Base-by-base conservation (phyloP, 2,113 vertebrate genomes). In the Danionella cerebrum region DNA sequence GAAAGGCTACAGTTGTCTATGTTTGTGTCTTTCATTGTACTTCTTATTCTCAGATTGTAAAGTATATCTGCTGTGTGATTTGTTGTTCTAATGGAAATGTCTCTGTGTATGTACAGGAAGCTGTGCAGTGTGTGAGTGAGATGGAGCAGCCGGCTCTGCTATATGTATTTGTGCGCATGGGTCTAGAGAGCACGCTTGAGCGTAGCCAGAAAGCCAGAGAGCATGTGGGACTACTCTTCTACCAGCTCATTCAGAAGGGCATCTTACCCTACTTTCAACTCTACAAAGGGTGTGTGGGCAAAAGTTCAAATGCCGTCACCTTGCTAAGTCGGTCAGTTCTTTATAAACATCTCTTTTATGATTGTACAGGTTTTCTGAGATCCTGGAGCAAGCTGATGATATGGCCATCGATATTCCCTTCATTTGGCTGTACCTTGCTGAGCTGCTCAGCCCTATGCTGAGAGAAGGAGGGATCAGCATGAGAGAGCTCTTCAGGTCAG, bases 321-420 rank as follows among this genome's bases (percentile, higher is more conserved):
- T 42, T 42, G 39, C 14, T n/a, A n/a, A n/a, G n/a, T n/a, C n/a
- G n/a, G n/a, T n/a, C n/a, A n/a, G n/a, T n/a, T n/a, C n/a, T n/a
- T n/a, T n/a, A n/a, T n/a, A n/a, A n/a, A n/a, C n/a, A n/a, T n/a
- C n/a, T n/a, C n/a, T n/a, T n/a, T n/a, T n/a, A n/a, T n/a, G n/a
- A n/a, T n/a, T n/a, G n/a, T 38, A 14, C 80, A 96, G 96, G 74
- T 95, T 98, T 83, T 81, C 90, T 0, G 95, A 97, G 54, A 98
- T 89, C 35, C 79, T 99, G 86, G 96, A 99, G 84, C 79, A 91
- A 71, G 95, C 96, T 0, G 96, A 99, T 1, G 96, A 99, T 70
- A 99, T 99, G 96, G 92, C 95, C 71, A 99, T 98, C 72, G 96
- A 98, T 82, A 94, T 98, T 77, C 96, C 96, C 55, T 95, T 98